Evolutionary conservation across 2,888 invertebrate genomes (phyloP).

Genomic region (Coelogynopora nodosa): DNA sequence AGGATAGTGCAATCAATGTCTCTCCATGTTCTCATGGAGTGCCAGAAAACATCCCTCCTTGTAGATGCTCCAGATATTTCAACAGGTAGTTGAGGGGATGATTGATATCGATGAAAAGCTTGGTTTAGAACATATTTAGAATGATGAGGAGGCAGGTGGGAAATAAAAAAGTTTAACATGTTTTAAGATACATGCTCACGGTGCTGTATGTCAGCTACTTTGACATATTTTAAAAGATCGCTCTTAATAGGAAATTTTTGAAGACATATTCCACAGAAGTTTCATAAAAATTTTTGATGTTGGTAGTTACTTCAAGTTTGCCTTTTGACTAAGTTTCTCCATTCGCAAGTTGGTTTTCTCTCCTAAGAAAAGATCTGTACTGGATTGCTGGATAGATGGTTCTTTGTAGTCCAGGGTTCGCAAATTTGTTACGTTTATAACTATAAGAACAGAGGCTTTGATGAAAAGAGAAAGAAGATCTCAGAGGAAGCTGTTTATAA

Average conservation of each 20-base stretch:
- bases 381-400: not conserved
- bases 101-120: not conserved
- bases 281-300: not conserved
- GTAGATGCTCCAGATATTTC: not conserved
- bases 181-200: not conserved
- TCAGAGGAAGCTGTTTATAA: not conserved
- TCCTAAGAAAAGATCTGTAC: not conserved
- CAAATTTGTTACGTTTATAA: not conserved
- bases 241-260: not conserved
- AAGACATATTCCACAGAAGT: not conserved
- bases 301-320: not conserved
- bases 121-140: not conserved
- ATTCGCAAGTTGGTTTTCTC: not conserved
- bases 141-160: not conserved
- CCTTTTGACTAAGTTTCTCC: not conserved
- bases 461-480: not conserved
- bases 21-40: not conserved
- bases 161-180: not conserved
- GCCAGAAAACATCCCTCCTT: not conserved
- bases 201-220: not conserved
- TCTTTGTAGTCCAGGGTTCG: not conserved
- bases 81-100: not conserved
- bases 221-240: not conserved
- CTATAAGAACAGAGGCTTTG: not conserved
- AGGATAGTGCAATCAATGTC: not conserved